Evolutionary conservation across 1,140 invertebrate genomes (phyloP).

Genomic region (Dolichoris vasculosae): DNA sequence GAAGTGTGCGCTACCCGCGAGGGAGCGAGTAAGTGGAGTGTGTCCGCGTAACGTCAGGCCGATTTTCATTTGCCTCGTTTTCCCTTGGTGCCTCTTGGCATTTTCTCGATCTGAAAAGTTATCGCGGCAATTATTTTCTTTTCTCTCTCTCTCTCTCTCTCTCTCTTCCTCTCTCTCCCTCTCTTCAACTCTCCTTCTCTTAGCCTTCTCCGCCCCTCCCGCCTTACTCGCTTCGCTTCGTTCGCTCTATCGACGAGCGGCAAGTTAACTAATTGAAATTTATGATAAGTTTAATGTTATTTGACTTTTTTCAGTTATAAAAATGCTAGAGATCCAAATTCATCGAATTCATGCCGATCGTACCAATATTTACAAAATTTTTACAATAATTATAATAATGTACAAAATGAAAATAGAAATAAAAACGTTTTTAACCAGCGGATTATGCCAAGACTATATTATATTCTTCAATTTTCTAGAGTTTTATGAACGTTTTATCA

Average conservation of each 20-base stretch:
- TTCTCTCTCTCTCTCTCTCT: background rate
- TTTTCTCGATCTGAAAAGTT: constrained; percentile 41
- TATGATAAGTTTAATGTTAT: constrained; percentile 12
- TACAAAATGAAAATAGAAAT: background rate
- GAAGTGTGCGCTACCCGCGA: background rate
- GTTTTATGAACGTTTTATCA: too few relatives aligned
- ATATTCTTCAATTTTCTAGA: too few relatives aligned
- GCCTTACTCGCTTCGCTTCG: background rate
- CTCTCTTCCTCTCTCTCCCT: background rate
- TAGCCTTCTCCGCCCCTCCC: too few relatives aligned
- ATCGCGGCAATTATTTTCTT: constrained; percentile 20
- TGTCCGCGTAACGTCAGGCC: constrained; percentile 36
- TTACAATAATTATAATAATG: constrained; percentile 9
- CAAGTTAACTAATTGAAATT: constrained; percentile 13
- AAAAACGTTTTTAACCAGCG: background rate
- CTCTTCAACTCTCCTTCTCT: background rate
- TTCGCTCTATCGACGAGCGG: background rate
- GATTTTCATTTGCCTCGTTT: constrained; percentile 43
- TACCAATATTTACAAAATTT: background rate
- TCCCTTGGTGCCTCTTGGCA: background rate
- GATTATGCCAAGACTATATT: too few relatives aligned
- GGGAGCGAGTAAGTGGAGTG: constrained; percentile 43
- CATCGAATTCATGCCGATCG: background rate
- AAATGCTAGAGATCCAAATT: background rate
- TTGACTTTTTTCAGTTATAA: background rate